Conservation (phyloP, 2,797 vertebrate species). For the Sarcophilus harrisii region DNA sequence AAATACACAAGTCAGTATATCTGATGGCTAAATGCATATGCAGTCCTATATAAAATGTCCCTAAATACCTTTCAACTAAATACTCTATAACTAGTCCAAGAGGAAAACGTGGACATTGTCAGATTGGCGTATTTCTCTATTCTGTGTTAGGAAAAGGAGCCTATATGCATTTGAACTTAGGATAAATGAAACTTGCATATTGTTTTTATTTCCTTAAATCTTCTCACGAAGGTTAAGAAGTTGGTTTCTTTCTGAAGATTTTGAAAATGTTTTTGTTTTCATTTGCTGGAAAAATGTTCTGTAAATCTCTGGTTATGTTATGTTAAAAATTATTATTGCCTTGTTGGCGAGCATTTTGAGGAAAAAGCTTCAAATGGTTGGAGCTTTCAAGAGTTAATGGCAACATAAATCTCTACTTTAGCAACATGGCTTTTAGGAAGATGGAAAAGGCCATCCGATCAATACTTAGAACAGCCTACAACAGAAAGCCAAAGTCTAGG, state of each 20-base stretch:
- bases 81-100: background rate
- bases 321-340: background rate
- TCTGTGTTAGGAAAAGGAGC: background rate
- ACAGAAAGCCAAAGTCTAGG: background rate
- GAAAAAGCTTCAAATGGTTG: constrained; percentile 3
- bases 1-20: background rate
- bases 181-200: background rate
- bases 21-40: background rate
- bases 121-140: background rate
- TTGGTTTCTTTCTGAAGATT: background rate
- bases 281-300: background rate
- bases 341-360: background rate
- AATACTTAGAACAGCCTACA: background rate
- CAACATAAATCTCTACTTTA: constrained; percentile 7
- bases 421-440: constrained; percentile 1
- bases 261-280: background rate
- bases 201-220: background rate
- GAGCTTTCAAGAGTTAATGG: background rate
- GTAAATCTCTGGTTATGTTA: background rate
- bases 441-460: background rate
- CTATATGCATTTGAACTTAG: background rate
- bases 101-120: background rate
- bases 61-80: background rate
- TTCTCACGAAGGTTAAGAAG: background rate
- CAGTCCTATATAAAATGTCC: background rate